A percentile compares a stretch with the other conserved stretches of the same genome.
These are phyloP conservation scores for Acanthosepion esculentum DNA, from an alignment of 2,888 invertebrate species.

Conservation along the genomic window DNA sequence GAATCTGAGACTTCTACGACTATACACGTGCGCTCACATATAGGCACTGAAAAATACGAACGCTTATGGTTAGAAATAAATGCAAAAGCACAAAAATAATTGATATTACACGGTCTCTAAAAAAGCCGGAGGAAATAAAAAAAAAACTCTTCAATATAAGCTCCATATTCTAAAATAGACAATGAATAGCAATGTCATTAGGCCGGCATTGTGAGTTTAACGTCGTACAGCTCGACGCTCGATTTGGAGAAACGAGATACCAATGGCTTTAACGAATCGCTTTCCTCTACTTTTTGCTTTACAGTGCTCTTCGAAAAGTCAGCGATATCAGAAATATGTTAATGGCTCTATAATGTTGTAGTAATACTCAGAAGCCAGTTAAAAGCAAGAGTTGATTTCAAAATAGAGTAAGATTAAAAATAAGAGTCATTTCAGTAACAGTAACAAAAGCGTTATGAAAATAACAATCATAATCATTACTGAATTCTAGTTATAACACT, in stretches of 20 bases:
- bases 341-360: background rate
- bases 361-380: background rate
- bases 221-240: background rate
- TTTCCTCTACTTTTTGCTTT: background rate
- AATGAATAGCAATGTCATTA: conserved; percentile 33
- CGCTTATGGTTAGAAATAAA: background rate
- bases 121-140: background rate
- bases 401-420: background rate
- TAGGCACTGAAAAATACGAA: background rate
- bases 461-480: background rate
- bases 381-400: background rate
- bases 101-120: background rate
- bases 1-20: background rate
- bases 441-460: background rate
- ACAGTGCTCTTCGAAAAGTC: background rate
- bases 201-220: background rate
- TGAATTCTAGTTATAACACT: background rate
- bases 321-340: background rate
- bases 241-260: background rate
- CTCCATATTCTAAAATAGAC: background rate
- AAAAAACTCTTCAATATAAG: background rate
- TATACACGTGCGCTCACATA: background rate
- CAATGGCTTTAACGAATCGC: conserved; percentile 21
- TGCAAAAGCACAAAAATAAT: background rate
- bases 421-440: background rate